A percentile compares a stretch with the other conserved stretches of the same genome.
Evolutionary conservation across 1,140 invertebrate genomes (phyloP).

Genomic region (Teleopsis dalmanni): DNA sequence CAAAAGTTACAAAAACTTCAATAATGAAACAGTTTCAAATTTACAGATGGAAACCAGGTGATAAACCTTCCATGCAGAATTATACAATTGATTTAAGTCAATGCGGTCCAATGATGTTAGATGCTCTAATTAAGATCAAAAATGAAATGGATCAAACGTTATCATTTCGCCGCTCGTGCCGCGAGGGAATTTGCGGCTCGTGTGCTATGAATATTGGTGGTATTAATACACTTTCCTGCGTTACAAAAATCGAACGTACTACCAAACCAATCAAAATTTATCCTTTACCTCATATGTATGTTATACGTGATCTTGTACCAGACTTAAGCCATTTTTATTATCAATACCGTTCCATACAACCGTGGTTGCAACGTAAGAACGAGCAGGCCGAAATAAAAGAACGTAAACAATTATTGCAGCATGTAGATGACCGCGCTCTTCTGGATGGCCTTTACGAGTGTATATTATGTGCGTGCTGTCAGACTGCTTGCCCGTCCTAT

Average conservation of each 20-base stretch:
- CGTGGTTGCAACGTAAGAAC: constrained; percentile 80
- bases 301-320: constrained; percentile 92
- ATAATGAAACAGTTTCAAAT: constrained; percentile 72
- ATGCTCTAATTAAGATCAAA: constrained; percentile 96
- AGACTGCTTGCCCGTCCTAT: constrained; percentile 90
- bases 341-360: constrained; percentile 89
- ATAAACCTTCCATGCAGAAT: constrained; percentile 82
- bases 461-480: constrained; percentile 95
- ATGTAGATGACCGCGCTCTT: constrained; percentile 78
- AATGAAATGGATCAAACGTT: constrained; percentile 93
- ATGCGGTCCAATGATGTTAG: constrained; percentile 94
- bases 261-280: constrained; percentile 64
- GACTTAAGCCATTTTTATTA: constrained; percentile 90
- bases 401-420: constrained; percentile 60
- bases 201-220: constrained; percentile 99
- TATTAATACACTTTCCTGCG: constrained; percentile 85
- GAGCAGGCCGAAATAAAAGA: constrained; percentile 51
- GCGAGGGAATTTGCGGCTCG: constrained; percentile 96
- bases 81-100: constrained; percentile 86
- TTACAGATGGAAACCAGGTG: constrained; percentile 82
- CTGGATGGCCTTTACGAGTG: constrained; percentile 94
- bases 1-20: background rate
- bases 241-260: constrained; percentile 49
- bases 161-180: constrained; percentile 89
- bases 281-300: constrained; percentile 96